Conservation (phyloP, 2,888 invertebrate species). For the Chloroclystis v-ata region DNA sequence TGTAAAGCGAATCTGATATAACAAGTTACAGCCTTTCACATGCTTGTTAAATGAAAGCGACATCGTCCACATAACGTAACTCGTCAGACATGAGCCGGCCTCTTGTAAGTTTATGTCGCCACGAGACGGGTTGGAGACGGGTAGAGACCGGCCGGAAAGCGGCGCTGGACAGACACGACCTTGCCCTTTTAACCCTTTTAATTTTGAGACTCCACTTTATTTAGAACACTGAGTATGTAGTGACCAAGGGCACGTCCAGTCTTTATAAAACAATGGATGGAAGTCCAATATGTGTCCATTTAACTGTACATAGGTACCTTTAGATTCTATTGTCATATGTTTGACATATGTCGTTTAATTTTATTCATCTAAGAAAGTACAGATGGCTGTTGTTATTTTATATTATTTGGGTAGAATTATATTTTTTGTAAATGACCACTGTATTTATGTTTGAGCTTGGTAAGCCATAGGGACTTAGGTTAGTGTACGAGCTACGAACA, state of each 20-base stretch:
- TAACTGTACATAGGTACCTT: constrained; percentile 72
- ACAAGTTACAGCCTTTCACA: too few relatives aligned
- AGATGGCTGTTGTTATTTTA: constrained; percentile 79
- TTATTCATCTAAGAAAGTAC: constrained; percentile 78
- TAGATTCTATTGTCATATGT: constrained; percentile 77
- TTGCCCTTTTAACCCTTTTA: constrained; percentile 48
- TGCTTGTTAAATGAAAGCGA: too few relatives aligned
- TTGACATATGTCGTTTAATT: constrained; percentile 76
- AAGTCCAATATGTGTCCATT: constrained; percentile 57
- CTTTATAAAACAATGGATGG: constrained; percentile 51
- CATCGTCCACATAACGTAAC: too few relatives aligned
- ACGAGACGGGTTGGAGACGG: constrained; percentile 36
- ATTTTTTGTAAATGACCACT: constrained; percentile 78
- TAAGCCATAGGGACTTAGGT: constrained; percentile 75
- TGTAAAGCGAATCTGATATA: too few relatives aligned
- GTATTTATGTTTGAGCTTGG: constrained; percentile 77
- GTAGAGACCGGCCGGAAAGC: constrained; percentile 29
- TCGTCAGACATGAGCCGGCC: too few relatives aligned
- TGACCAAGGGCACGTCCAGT: constrained; percentile 71
- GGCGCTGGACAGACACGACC: constrained; percentile 25
- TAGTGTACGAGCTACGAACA: constrained; percentile 73
- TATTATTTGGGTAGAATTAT: constrained; percentile 78
- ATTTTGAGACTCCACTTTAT: constrained; percentile 42
- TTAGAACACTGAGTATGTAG: constrained; percentile 56
- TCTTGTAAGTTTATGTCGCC: constrained; percentile 71